phyloP scores from a whole-genome alignment of 2,888 invertebrate genomes.

The Conomelus anceps region DNA sequence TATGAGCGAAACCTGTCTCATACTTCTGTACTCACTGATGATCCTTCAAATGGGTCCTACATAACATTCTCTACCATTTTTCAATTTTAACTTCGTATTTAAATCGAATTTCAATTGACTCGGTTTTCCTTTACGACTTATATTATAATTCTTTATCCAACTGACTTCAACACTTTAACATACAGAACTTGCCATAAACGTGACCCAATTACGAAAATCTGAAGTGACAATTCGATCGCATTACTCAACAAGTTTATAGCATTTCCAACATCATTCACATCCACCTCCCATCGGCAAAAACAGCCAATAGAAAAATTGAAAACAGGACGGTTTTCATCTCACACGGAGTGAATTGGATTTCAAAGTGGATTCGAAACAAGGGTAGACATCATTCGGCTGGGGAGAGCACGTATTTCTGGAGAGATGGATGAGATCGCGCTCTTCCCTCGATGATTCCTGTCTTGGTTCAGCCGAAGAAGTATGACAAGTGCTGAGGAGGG shows the following conservation, averaged over 20 bases:
- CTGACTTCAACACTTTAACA: neutral
- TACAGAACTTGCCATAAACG: neutral
- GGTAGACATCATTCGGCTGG: neutral
- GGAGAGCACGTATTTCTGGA: neutral
- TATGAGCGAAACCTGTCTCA: too few relatives aligned
- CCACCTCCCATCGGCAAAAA: neutral
- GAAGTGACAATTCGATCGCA: neutral
- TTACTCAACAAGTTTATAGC: neutral
- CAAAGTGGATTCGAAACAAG: neutral
- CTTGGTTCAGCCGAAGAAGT: neutral
- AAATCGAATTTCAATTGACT: too few relatives aligned
- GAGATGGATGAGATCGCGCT: neutral
- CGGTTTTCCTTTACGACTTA: neutral
- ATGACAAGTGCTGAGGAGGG: neutral
- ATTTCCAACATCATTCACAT: neutral
- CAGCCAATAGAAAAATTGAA: neutral
- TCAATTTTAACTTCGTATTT: too few relatives aligned
- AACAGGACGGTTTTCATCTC: neutral
- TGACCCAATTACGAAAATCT: neutral
- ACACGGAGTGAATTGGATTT: neutral
- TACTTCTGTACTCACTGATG: too few relatives aligned
- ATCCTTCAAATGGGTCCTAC: too few relatives aligned
- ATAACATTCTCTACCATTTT: too few relatives aligned
- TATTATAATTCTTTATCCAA: too few relatives aligned
- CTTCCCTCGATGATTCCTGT: neutral